These are phyloP conservation scores for Periophthalmus modestus DNA, from an alignment of 2,113 vertebrate species.

Conservation along the genomic window DNA sequence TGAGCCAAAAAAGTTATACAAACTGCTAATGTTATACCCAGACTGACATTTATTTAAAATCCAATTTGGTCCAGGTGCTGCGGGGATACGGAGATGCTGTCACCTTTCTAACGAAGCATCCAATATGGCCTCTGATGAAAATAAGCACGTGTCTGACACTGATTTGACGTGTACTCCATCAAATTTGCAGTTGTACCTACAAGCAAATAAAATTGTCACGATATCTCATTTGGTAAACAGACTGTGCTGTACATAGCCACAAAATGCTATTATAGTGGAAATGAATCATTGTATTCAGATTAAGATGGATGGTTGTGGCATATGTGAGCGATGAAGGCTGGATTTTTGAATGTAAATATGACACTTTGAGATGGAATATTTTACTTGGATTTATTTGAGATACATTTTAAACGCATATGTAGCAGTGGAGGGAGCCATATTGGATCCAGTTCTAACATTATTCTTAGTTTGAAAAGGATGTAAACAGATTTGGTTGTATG, in stretches of 20 bases:
- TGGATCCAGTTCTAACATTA: slow-evolving; percentile 14
- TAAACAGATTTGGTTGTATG: neutral
- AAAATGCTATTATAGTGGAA: slow-evolving; percentile 51
- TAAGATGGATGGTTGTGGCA: slow-evolving; percentile 9
- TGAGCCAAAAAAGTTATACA: slow-evolving; percentile 45
- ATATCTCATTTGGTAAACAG: slow-evolving; percentile 67
- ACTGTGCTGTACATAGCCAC: slow-evolving; percentile 31
- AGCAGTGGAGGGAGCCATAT: neutral
- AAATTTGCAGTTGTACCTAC: slow-evolving; percentile 71
- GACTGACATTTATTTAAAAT: slow-evolving; percentile 82
- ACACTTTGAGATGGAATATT: slow-evolving; percentile 2
- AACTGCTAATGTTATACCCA: slow-evolving; percentile 67
- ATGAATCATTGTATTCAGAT: slow-evolving; percentile 24
- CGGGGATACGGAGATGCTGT: slow-evolving; percentile 70
- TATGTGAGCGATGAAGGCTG: slow-evolving; percentile 9
- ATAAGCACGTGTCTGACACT: slow-evolving; percentile 77
- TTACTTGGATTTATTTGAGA: neutral
- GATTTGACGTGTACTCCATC: slow-evolving; percentile 80
- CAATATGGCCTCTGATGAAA: slow-evolving; percentile 70
- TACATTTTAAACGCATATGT: slow-evolving; percentile 1
- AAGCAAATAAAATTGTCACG: slow-evolving; percentile 65
- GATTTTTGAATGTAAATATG: slow-evolving; percentile 33
- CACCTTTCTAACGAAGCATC: slow-evolving; percentile 76
- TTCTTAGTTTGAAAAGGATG: neutral
- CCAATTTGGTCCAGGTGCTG: slow-evolving; percentile 78